Evolutionary conservation across 2,113 vertebrate species (phyloP).

Genomic region (Triplophysa tibetana): DNA sequence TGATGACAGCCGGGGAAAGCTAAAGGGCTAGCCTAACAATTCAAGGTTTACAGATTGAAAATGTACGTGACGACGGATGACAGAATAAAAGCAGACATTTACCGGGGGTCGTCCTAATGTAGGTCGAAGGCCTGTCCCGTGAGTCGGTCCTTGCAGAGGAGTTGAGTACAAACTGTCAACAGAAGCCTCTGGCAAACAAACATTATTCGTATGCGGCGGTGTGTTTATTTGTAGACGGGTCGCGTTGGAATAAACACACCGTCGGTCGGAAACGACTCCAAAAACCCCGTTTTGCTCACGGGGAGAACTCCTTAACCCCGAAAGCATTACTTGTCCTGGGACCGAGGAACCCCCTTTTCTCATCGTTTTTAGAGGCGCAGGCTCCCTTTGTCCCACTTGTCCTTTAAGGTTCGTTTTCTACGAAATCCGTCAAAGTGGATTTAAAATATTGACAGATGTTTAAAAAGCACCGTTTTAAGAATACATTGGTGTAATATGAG

Average conservation of each 20-base stretch:
- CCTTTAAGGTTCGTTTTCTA: slow-evolving; percentile 47
- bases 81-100: slow-evolving; percentile 32
- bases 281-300: slow-evolving; percentile 50
- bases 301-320: slow-evolving; percentile 49
- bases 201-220: slow-evolving; percentile 52
- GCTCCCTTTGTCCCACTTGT: slow-evolving; percentile 52
- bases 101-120: slow-evolving; percentile 63
- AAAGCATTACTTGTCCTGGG: slow-evolving; percentile 52
- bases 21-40: slow-evolving; percentile 21
- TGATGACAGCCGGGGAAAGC: slow-evolving; percentile 33
- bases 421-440: background rate
- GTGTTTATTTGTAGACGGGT: slow-evolving; percentile 57
- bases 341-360: slow-evolving; percentile 61
- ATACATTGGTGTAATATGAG: background rate
- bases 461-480: slow-evolving; percentile 41
- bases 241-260: slow-evolving; percentile 41
- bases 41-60: background rate
- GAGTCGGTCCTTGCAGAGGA: slow-evolving; percentile 57
- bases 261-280: slow-evolving; percentile 48
- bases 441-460: slow-evolving; percentile 53
- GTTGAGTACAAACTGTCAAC: slow-evolving; percentile 56
- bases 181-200: slow-evolving; percentile 52
- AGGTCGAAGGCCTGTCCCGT: slow-evolving; percentile 53
- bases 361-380: slow-evolving; percentile 54
- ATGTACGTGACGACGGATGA: background rate